These are phyloP conservation scores for Turdus rufiventris DNA, from an alignment of 2,113 vertebrate species.

Conservation along the genomic window DNA sequence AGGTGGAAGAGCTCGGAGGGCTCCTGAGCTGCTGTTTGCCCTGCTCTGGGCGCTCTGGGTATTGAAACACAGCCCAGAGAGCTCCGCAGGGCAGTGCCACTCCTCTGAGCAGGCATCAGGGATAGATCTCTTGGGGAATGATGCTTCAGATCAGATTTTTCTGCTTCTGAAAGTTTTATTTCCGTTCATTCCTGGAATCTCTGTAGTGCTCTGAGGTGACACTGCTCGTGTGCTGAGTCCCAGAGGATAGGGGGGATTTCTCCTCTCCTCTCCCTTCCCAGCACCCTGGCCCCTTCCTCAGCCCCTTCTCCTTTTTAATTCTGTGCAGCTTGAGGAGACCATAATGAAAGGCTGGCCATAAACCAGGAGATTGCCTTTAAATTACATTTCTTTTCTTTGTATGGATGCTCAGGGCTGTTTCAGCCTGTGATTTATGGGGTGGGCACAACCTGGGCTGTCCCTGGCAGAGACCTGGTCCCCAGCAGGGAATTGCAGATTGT, in stretches of 20 bases:
- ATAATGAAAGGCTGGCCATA: neutral
- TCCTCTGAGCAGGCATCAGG: neutral
- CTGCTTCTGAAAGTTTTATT: neutral
- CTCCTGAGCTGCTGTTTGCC: neutral
- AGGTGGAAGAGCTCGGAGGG: neutral
- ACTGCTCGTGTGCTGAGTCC: rapidly evolving
- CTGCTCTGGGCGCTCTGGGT: neutral
- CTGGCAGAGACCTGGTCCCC: neutral
- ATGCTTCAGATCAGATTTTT: neutral
- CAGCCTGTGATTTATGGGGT: neutral
- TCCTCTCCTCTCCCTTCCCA: too few species aligned
- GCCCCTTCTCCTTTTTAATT: neutral
- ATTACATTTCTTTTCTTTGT: neutral
- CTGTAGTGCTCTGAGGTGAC: too few species aligned
- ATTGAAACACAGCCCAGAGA: neutral
- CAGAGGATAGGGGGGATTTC: neutral
- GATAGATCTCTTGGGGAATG: neutral
- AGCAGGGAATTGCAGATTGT: neutral
- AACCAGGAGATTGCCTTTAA: neutral
- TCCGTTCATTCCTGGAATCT: neutral
- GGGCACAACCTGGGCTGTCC: neutral
- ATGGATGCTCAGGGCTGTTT: neutral
- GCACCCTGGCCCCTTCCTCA: neutral
- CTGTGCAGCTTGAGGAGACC: neutral
- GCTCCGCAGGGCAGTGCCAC: too few species aligned